Percentiles rank a stretch among this genome's conserved stretches.
Evolutionary conservation across 2,888 invertebrate genomes (phyloP).

Genomic region (Linyphia triangularis): DNA sequence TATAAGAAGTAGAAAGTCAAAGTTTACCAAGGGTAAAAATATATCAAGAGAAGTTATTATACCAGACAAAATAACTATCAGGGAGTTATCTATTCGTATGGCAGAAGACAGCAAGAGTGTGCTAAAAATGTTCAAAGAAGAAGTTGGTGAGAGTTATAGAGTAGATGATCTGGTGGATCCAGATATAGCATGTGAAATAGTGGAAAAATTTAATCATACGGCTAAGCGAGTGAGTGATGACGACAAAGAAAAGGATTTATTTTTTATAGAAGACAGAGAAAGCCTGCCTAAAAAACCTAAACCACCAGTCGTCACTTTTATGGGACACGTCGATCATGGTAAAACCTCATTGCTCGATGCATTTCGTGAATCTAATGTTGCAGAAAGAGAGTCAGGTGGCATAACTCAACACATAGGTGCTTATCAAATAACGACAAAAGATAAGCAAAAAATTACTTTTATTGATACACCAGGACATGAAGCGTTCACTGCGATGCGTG

Average conservation of each 20-base stretch:
- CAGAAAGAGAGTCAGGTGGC: constrained; percentile 97
- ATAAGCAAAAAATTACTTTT: constrained; percentile 91
- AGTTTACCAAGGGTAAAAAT: neutral
- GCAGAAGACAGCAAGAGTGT: constrained; percentile 3
- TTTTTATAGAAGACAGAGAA: constrained; percentile 3
- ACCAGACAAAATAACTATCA: constrained; percentile 3
- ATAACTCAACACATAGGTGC: constrained; percentile 99
- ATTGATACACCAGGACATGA: constrained; percentile 99
- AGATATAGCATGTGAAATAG: neutral
- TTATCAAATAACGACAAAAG: constrained; percentile 85
- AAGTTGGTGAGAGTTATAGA: constrained; percentile 3
- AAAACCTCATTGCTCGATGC: constrained; percentile 97
- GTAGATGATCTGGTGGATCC: constrained; percentile 3
- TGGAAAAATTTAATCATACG: constrained; percentile 3
- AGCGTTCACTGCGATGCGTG: constrained; percentile 92
- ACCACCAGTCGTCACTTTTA: constrained; percentile 82
- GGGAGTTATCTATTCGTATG: neutral
- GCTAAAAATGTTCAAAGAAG: constrained; percentile 3
- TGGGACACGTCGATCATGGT: constrained; percentile 99
- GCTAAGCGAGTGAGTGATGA: neutral
- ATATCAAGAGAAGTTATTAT: constrained; percentile 3
- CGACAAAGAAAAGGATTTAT: constrained; percentile 3
- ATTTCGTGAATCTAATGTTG: constrained; percentile 90
- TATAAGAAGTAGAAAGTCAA: constrained; percentile 3
- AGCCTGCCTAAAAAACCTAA: neutral